Conservation (phyloP, 2,888 invertebrate species). For the Dolichomitus sp. region DNA sequence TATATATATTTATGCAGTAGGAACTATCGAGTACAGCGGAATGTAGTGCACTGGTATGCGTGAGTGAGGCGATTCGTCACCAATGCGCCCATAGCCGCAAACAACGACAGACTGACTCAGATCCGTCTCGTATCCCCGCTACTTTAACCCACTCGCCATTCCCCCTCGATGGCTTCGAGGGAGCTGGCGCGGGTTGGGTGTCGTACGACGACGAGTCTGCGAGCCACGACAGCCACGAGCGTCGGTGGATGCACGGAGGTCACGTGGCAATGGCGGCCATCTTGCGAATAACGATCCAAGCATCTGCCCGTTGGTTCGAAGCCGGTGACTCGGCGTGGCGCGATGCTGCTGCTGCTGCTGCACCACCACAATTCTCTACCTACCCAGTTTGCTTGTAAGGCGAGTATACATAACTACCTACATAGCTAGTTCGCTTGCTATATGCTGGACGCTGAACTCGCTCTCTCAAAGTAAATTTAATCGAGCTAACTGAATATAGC, state of each 20-base stretch:
- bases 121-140: conserved; percentile 35
- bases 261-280: conserved; percentile 81
- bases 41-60: conserved; percentile 24
- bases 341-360: conserved; percentile 43
- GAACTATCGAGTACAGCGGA: background rate
- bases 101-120: conserved; percentile 46
- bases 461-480: conserved; percentile 19
- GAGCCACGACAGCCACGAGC: conserved; percentile 33
- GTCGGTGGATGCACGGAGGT: conserved; percentile 77
- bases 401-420: conserved; percentile 12
- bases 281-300: conserved; percentile 82
- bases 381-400: conserved; percentile 4
- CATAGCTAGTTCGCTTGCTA: conserved; percentile 22
- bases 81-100: conserved; percentile 20
- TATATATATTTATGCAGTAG: background rate
- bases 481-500: background rate
- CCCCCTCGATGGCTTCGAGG: conserved; percentile 13
- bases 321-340: conserved; percentile 59
- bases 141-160: conserved; percentile 39
- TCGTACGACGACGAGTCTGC: conserved; percentile 24
- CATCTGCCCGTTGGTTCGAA: conserved; percentile 74
- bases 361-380: conserved; percentile 38
- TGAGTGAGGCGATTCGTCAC: conserved; percentile 25
- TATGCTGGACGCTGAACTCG: conserved; percentile 65
- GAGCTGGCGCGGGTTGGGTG: conserved; percentile 12